These are phyloP conservation scores for Girardia tigrina DNA, from an alignment of 2,888 invertebrate genomes.

Conservation along the genomic window DNA sequence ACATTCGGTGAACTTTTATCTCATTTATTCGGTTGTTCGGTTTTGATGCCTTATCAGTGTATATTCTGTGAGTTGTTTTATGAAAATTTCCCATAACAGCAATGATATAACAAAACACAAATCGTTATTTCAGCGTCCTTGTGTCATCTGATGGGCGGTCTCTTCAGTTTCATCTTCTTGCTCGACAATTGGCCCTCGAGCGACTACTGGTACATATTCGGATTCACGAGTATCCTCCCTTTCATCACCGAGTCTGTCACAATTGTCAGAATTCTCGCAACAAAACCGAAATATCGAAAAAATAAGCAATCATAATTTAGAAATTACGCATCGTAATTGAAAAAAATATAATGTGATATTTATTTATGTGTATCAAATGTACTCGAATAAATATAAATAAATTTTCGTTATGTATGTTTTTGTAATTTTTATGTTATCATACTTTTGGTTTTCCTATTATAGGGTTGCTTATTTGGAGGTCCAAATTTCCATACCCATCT, in stretches of 20 bases:
- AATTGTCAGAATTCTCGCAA: neutral
- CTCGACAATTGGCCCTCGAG: neutral
- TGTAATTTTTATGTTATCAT: too few species aligned
- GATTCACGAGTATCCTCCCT: neutral
- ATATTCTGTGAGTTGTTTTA: conserved; percentile 7
- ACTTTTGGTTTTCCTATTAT: too few species aligned
- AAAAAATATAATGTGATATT: too few species aligned
- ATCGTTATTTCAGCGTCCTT: neutral
- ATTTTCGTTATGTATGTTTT: too few species aligned
- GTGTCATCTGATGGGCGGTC: neutral
- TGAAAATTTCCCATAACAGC: too few species aligned
- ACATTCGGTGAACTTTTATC: conserved; percentile 8
- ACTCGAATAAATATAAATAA: too few species aligned
- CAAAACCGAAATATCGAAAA: neutral
- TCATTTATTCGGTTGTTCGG: neutral
- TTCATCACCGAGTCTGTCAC: conserved; percentile 3
- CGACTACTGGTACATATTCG: conserved; percentile 27
- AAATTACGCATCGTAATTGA: too few species aligned
- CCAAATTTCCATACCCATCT: too few species aligned
- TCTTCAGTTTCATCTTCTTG: neutral
- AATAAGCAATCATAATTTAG: neutral
- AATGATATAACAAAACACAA: too few species aligned
- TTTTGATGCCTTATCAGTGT: conserved; percentile 6
- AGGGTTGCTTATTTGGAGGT: too few species aligned
- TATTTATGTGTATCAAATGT: too few species aligned